phyloP scores from a whole-genome alignment of 2,888 invertebrate genomes.

The Mimas tiliae region DNA sequence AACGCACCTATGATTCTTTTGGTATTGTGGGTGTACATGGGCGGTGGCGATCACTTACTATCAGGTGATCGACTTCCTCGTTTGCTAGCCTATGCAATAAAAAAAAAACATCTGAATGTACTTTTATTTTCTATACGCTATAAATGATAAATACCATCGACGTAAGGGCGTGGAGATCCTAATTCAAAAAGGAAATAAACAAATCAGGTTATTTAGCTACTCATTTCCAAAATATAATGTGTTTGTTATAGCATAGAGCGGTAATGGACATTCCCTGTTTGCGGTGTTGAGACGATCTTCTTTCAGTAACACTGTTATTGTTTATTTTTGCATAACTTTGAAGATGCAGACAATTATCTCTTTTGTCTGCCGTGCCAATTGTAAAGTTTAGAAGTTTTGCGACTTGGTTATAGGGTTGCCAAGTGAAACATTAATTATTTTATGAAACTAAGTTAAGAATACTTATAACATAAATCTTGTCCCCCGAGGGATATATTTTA shows the following conservation, averaged over 20 bases:
- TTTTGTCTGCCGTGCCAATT: slow-evolving; percentile 20
- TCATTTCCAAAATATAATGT: neutral
- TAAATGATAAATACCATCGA: neutral
- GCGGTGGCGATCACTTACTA: no score
- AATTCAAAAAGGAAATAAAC: neutral
- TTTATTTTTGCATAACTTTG: slow-evolving; percentile 21
- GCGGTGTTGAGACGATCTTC: neutral
- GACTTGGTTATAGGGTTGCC: neutral
- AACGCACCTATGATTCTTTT: no score
- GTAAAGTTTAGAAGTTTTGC: slow-evolving; percentile 6
- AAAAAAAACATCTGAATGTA: no score
- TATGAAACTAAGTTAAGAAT: neutral
- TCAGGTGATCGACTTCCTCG: no score
- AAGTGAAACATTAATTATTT: neutral
- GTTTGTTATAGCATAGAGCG: slow-evolving; percentile 11
- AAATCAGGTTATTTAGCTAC: neutral
- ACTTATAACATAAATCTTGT: neutral
- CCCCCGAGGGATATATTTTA: neutral
- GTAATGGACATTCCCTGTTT: slow-evolving; percentile 20
- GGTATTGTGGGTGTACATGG: no score
- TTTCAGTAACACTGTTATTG: neutral
- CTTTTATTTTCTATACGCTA: no score
- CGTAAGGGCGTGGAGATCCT: neutral
- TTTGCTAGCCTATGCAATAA: no score
- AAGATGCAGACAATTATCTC: slow-evolving; percentile 23